Percentiles rank a stretch among this genome's conserved stretches.
phyloP scores from a whole-genome alignment of 2,888 invertebrate genomes.

The Baronia brevicornis region DNA sequence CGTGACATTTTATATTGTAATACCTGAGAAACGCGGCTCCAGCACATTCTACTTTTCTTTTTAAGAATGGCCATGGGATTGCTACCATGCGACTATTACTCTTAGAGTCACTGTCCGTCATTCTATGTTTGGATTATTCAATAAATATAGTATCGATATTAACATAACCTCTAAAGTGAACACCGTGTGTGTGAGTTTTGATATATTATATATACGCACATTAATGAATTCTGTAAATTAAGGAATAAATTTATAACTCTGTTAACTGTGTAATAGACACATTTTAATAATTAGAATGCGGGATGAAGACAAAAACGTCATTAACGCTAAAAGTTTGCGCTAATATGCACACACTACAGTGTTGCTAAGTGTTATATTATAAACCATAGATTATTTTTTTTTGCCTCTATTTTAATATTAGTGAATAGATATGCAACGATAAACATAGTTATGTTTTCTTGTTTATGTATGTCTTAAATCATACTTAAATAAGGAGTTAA shows the following conservation, averaged over 20 bases:
- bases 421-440: too few species aligned
- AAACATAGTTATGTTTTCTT: too few species aligned
- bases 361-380: too few species aligned
- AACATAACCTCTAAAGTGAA: conserved; percentile 72
- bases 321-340: conserved; percentile 25
- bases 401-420: too few species aligned
- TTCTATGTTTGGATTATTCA: conserved; percentile 44
- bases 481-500: too few species aligned
- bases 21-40: conserved; percentile 69
- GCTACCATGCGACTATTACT: conserved; percentile 44
- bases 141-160: conserved; percentile 46
- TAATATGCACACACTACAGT: too few species aligned
- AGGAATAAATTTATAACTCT: conserved; percentile 9
- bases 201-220: too few species aligned
- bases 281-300: conserved; percentile 39
- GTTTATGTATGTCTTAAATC: too few species aligned
- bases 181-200: conserved; percentile 11
- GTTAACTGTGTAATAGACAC: conserved; percentile 16
- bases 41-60: conserved; percentile 67
- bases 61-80: conserved; percentile 47
- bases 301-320: conserved; percentile 30
- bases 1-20: conserved; percentile 66
- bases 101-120: conserved; percentile 53
- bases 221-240: conserved; percentile 11
- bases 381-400: too few species aligned